Evolutionary conservation across 2,888 invertebrate species (phyloP), one percentile per base, ranked within the genome.

Genomic region (Limnephilus auricula): DNA sequence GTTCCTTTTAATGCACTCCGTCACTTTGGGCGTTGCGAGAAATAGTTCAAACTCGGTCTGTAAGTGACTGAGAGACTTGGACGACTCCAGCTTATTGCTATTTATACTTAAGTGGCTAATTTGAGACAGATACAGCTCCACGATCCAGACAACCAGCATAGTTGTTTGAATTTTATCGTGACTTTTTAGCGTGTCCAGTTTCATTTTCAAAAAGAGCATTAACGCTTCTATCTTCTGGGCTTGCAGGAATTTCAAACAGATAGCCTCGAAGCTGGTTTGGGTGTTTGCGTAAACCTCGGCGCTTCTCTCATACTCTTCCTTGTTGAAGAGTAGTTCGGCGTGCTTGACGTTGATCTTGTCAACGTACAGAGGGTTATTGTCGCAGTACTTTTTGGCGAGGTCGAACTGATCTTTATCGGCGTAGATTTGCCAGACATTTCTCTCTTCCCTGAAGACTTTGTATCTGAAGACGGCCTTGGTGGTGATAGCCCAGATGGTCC

Each of bases 141-240:
- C 97, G 93, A 99, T 96, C 99, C 99, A 99, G 90, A 99, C 97
- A 0, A 99, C 98, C 79, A 99, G 96, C 97, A 99, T 98, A 0
- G 99, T 99, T 88, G 98, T 97, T 94, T 99, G 98, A 0, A 99
- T 98, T 94, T 97, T 98, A 93, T 99, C 98, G 93, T 97, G 97
- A 2, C 96, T 95, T 65, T 96, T 96, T 25, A 99, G 94, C 45
- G 97, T 96, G 34, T 97, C 97, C 89, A 99, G 95, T 94, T 99
- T 98, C 94, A 97, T 97, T 90, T 97, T 96, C n/a, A 99, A 95
- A 94, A 98, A 99, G 18, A 97, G 97, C 95, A 99, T 98, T 89
- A 99, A 95, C 0, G 99, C 98, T 93, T 98, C 97, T 92, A 98
- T 97, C 94, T 99, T 97, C 91, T 98, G 97, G 0, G 97, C 96